Evolutionary conservation across 2,113 vertebrate genomes (phyloP).

Genomic region (Phrynosoma blainvillii): DNA sequence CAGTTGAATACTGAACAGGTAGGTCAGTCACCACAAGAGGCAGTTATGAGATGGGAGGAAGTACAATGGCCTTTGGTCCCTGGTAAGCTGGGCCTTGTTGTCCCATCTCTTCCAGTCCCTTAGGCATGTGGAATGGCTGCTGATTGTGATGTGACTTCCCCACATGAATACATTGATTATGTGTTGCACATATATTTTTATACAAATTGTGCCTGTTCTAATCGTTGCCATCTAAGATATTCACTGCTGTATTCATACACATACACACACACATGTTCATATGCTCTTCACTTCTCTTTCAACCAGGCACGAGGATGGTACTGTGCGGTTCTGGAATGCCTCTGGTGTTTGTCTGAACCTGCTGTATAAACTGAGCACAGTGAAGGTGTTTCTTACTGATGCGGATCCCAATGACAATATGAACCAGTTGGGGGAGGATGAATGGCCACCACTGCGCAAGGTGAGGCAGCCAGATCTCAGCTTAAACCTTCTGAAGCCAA

Average conservation of each 20-base stretch:
- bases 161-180: not conserved
- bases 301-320: slow-evolving; percentile 92
- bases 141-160: not conserved
- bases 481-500: slow-evolving; percentile 4
- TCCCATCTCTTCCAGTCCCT: not conserved
- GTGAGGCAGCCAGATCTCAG: slow-evolving; percentile 64
- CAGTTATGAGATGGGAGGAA: not conserved
- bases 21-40: not conserved
- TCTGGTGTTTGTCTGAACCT: slow-evolving; percentile 93
- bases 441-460: slow-evolving; percentile 97
- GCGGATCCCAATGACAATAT: slow-evolving; percentile 91
- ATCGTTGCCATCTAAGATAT: not conserved
- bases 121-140: not conserved
- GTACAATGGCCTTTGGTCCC: not conserved
- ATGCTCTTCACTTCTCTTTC: not conserved
- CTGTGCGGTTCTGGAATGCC: slow-evolving; percentile 95
- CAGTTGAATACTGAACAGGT: not conserved
- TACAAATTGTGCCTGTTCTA: not conserved
- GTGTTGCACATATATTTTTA: not conserved
- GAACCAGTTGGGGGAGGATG: slow-evolving; percentile 87
- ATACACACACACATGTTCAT: not conserved
- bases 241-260: not conserved
- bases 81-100: not conserved
- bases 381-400: slow-evolving; percentile 90
- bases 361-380: slow-evolving; percentile 93